Conservation (phyloP, 2,888 invertebrate species). For the Boloria selene region DNA sequence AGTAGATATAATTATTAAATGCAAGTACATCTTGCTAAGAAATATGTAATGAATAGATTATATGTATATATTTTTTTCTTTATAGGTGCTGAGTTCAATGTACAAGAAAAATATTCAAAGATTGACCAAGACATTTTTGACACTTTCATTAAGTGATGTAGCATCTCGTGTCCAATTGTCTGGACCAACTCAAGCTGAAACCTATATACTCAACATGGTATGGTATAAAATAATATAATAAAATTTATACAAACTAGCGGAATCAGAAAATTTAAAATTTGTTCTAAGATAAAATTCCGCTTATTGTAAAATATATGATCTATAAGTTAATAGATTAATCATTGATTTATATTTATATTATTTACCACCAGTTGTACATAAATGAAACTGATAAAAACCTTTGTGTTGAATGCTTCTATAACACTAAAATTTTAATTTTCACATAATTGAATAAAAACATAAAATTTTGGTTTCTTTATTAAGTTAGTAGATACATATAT, state of each 20-base stretch:
- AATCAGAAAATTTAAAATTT: neutral
- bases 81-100: conserved; percentile 91
- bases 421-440: neutral
- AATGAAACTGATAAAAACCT: too few relatives aligned
- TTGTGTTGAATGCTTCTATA: too few relatives aligned
- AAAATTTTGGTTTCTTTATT: too few relatives aligned
- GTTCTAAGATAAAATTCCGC: too few relatives aligned
- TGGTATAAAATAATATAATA: conserved; percentile 41
- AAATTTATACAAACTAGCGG: neutral
- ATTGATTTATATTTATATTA: too few relatives aligned
- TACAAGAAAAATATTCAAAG: conserved; percentile 98
- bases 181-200: conserved; percentile 94
- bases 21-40: neutral
- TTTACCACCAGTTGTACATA: too few relatives aligned
- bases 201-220: conserved; percentile 97
- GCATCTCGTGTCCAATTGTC: conserved; percentile 93
- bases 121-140: conserved; percentile 96
- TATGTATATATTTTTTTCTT: conserved; percentile 40
- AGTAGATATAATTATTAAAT: too few relatives aligned
- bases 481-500: too few relatives aligned
- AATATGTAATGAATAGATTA: neutral
- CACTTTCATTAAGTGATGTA: conserved; percentile 93
- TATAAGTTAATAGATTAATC: too few relatives aligned
- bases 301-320: too few relatives aligned
- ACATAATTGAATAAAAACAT: neutral